A percentile compares a stretch with the other conserved stretches of the same genome.
Evolutionary conservation across 2,113 vertebrate species (phyloP).

Genomic region (Sigmodon hispidus): DNA sequence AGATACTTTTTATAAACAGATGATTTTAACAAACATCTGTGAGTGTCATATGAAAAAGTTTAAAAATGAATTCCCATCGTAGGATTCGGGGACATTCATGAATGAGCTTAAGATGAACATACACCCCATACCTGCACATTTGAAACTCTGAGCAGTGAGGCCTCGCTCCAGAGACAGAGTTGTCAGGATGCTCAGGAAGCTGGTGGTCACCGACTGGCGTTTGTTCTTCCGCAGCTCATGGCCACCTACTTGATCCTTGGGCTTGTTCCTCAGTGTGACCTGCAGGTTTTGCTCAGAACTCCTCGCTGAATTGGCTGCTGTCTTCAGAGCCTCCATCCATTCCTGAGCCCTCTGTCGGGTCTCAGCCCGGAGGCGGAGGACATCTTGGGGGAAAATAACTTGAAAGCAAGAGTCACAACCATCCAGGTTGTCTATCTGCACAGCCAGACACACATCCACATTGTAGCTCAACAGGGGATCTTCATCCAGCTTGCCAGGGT

Average conservation of each 20-base stretch:
- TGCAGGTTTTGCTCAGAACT: slow-evolving; percentile 85
- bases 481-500: slow-evolving; percentile 90
- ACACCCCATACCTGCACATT: slow-evolving; percentile 93
- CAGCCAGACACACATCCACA: slow-evolving; percentile 89
- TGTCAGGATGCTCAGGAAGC: slow-evolving; percentile 97
- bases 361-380: slow-evolving; percentile 92
- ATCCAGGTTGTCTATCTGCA: slow-evolving; percentile 88
- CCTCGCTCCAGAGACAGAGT: slow-evolving; percentile 96
- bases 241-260: slow-evolving; percentile 83
- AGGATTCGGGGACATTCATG: background rate
- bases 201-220: slow-evolving; percentile 96
- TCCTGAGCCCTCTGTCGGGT: slow-evolving; percentile 90
- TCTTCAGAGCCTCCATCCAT: slow-evolving; percentile 93
- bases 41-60: background rate
- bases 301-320: slow-evolving; percentile 85
- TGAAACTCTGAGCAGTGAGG: slow-evolving; percentile 97
- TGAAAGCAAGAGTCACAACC: slow-evolving; percentile 92
- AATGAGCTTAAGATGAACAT: background rate
- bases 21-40: background rate
- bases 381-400: slow-evolving; percentile 92
- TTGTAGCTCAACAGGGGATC: slow-evolving; percentile 91
- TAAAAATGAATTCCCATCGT: background rate
- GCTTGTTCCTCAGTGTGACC: slow-evolving; percentile 89
- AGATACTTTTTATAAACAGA: background rate
- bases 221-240: slow-evolving; percentile 87